A percentile compares a stretch with the other conserved stretches of the same genome.
Conservation (phyloP, 2,113 vertebrate species). For the Mirounga angustirostris region DNA sequence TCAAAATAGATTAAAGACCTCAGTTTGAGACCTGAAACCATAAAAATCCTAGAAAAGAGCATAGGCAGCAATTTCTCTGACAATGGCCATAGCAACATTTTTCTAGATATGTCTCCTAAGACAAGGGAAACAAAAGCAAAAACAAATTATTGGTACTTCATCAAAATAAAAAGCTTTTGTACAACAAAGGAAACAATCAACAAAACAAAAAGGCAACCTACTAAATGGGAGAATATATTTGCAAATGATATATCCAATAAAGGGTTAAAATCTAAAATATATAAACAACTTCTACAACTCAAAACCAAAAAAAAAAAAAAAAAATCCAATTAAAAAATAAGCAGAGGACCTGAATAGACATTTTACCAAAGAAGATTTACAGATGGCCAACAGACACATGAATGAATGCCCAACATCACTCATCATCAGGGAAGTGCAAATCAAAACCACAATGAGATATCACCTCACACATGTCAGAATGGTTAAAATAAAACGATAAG, state of each 20-base stretch:
- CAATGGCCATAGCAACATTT: not conserved
- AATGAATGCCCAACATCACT: not conserved
- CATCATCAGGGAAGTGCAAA: not conserved
- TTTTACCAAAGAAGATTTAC: not conserved
- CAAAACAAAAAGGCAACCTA: not conserved
- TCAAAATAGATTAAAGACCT: not conserved
- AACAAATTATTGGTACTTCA: not conserved
- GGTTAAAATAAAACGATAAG: not conserved
- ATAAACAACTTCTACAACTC: not conserved
- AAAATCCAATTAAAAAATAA: not conserved
- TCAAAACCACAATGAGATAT: not conserved
- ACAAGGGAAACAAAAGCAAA: not conserved
- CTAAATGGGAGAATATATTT: not conserved
- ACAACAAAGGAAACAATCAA: not conserved
- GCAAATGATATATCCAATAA: not conserved
- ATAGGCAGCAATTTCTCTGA: not conserved
- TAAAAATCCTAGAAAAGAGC: not conserved
- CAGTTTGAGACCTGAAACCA: not conserved
- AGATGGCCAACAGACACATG: not conserved
- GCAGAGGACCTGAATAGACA: not conserved
- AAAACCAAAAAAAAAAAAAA: not conserved
- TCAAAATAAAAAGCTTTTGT: not conserved
- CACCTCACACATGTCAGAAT: not conserved
- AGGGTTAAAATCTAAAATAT: not conserved
- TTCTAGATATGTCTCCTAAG: not conserved